These are phyloP conservation scores for Copsychus sechellarum DNA, from an alignment of 2,113 vertebrate genomes.

Conservation along the genomic window DNA sequence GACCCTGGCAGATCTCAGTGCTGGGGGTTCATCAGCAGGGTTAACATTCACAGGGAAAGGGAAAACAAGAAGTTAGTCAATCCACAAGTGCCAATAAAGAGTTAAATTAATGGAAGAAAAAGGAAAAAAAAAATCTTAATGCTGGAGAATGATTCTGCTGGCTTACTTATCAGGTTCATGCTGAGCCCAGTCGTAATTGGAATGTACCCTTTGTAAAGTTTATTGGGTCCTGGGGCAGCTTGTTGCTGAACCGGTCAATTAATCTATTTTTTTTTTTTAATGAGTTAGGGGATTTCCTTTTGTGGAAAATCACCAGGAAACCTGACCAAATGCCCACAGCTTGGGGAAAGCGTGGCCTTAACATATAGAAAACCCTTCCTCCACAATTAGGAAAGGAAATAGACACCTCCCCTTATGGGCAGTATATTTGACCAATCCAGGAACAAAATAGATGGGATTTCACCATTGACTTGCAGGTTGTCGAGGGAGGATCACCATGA, in stretches of 20 bases:
- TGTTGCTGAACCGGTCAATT: slow-evolving; percentile 82
- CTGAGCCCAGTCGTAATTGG: slow-evolving; percentile 74
- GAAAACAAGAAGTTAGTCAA: neutral
- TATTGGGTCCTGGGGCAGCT: slow-evolving; percentile 82
- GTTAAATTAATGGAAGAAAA: slow-evolving; percentile 2
- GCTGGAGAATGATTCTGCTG: slow-evolving; percentile 47
- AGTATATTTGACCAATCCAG: slow-evolving; percentile 58
- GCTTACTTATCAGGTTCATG: slow-evolving; percentile 61
- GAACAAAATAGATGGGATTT: slow-evolving; percentile 58
- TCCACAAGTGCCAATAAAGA: neutral
- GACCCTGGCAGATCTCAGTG: neutral
- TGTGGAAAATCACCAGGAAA: slow-evolving; percentile 77
- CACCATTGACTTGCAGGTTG: slow-evolving; percentile 50
- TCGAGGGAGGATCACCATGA: slow-evolving; percentile 47
- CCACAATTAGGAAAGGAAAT: slow-evolving; percentile 68
- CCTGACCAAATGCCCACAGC: slow-evolving; percentile 76
- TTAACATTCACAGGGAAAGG: neutral
- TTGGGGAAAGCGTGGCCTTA: slow-evolving; percentile 56
- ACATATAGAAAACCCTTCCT: slow-evolving; percentile 59
- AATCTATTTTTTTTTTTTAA: slow-evolving; percentile 82
- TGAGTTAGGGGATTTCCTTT: slow-evolving; percentile 84
- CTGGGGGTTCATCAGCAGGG: neutral
- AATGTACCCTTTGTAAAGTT: slow-evolving; percentile 80
- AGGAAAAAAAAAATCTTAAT: slow-evolving; percentile 17
- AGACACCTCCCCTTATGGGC: slow-evolving; percentile 55